These are phyloP conservation scores for Arvicanthis niloticus DNA, from an alignment of 2,113 vertebrate species.

Conservation along the genomic window DNA sequence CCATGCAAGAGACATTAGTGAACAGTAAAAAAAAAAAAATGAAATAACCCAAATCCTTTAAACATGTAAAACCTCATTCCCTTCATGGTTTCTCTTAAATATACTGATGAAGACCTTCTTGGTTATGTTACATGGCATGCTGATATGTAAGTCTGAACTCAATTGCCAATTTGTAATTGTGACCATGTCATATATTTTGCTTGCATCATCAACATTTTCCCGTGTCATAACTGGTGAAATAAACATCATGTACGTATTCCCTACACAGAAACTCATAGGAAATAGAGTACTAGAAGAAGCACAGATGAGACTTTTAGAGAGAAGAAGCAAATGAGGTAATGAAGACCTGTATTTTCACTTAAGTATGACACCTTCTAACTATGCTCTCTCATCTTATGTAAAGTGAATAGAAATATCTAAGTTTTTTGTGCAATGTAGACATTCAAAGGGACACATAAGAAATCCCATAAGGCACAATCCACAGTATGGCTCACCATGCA, in stretches of 20 bases:
- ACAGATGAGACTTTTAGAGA: conserved; percentile 48
- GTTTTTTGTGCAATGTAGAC: neutral
- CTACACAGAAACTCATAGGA: conserved; percentile 62
- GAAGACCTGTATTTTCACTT: neutral
- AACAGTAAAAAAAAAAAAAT: neutral
- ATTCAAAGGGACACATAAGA: neutral
- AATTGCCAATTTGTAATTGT: conserved; percentile 64
- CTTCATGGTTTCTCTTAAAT: conserved; percentile 45
- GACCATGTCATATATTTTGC: conserved; percentile 66
- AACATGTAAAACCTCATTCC: conserved; percentile 42
- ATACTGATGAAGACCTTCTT: conserved; percentile 35
- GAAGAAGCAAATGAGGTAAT: conserved; percentile 59
- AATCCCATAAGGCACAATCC: neutral
- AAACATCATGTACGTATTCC: conserved; percentile 61
- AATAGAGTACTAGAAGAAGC: neutral
- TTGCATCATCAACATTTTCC: conserved; percentile 74
- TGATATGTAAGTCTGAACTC: conserved; percentile 64
- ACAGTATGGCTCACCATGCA: neutral
- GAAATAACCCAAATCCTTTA: conserved; percentile 31
- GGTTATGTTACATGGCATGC: conserved; percentile 74
- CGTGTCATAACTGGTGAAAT: conserved; percentile 81
- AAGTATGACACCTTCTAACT: neutral
- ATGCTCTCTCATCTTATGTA: neutral
- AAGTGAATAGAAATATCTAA: neutral
- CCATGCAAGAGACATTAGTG: neutral